Evolutionary conservation across 2,797 vertebrate species (phyloP).

Genomic region (Acanthiza pusilla): DNA sequence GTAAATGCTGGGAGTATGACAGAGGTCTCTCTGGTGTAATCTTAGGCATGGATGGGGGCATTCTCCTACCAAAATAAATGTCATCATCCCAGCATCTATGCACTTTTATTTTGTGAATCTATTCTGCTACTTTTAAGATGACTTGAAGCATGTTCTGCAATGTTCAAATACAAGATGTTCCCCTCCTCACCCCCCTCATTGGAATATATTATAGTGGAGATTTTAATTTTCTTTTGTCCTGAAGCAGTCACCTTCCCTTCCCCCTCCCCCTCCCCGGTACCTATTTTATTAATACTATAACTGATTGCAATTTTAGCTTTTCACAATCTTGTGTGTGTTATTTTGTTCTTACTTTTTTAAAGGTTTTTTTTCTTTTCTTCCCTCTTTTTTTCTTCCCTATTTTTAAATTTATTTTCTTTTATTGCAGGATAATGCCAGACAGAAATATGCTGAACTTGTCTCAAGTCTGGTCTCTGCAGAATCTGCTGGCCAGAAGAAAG

Average conservation of each 20-base stretch:
- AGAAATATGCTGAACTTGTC: conserved; percentile 86
- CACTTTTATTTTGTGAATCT: background rate
- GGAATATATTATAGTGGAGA: background rate
- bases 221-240: background rate
- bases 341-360: background rate
- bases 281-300: background rate
- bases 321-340: background rate
- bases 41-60: background rate
- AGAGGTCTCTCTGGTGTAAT: background rate
- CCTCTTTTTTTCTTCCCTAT: fast-evolving
- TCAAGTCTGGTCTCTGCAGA: conserved; percentile 76
- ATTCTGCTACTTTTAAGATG: background rate
- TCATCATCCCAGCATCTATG: background rate
- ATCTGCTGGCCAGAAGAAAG: conserved; percentile 41
- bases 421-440: conserved; percentile 83
- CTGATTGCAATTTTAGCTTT: background rate
- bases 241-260: background rate
- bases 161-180: background rate
- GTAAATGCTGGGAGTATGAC: background rate
- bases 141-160: background rate
- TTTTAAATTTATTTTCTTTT: background rate
- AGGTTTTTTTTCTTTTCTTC: background rate
- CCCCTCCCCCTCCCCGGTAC: background rate
- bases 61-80: background rate
- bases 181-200: background rate